Evolutionary conservation across 2,797 vertebrate genomes (phyloP).

Genomic region (Cynopterus sphinx): DNA sequence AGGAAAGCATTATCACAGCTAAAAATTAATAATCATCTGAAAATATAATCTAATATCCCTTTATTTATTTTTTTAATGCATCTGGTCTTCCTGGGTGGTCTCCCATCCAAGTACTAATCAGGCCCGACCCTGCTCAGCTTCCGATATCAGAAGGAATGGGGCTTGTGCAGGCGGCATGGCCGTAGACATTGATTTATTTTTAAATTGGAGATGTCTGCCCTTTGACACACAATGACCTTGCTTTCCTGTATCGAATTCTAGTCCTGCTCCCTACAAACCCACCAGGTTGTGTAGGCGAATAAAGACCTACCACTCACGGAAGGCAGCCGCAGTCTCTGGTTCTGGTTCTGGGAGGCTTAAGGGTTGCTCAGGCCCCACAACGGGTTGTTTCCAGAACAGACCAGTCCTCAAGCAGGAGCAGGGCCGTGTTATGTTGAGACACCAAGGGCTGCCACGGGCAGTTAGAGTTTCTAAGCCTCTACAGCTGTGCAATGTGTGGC

Average conservation of each 20-base stretch:
- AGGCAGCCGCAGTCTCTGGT: not conserved
- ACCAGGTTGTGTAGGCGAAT: not conserved
- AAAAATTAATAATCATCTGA: not conserved
- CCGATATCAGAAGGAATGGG: too few relatives aligned
- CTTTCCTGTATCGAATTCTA: not conserved
- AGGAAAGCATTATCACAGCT: not conserved
- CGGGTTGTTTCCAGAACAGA: not conserved
- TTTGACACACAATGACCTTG: not conserved
- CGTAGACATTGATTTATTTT: not conserved
- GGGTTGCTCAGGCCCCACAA: not conserved
- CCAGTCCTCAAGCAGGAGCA: not conserved
- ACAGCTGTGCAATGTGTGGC: accelerated
- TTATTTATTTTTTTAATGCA: too few relatives aligned
- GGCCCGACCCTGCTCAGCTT: too few relatives aligned
- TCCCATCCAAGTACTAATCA: too few relatives aligned
- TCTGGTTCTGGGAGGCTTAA: not conserved
- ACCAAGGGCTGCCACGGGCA: not conserved
- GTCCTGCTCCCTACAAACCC: not conserved
- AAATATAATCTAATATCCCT: not conserved
- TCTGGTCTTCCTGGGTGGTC: too few relatives aligned
- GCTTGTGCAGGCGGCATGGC: too few relatives aligned
- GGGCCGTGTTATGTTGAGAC: not conserved
- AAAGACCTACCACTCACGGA: not conserved
- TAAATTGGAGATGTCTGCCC: not conserved
- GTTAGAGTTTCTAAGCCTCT: not conserved